Evolutionary conservation across 2,113 vertebrate genomes (phyloP).

Genomic region (Galemys pyrenaicus): DNA sequence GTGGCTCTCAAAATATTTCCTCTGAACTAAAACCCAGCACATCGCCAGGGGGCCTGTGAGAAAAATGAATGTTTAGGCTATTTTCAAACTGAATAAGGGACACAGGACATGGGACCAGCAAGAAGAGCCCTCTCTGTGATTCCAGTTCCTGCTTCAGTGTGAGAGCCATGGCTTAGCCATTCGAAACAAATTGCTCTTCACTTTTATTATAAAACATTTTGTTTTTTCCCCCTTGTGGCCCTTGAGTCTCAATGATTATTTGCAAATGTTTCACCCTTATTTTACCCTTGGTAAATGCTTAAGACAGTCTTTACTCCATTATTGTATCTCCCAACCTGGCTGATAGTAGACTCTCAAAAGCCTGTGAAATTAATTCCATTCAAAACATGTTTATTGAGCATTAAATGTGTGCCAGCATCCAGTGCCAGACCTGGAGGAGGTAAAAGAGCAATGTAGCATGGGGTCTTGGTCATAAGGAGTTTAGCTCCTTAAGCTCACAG

Average conservation of each 20-base stretch:
- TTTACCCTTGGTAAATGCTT: background rate
- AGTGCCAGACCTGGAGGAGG: background rate
- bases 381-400: background rate
- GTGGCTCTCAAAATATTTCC: background rate
- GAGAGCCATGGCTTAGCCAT: background rate
- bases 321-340: background rate
- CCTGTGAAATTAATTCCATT: conserved; percentile 10
- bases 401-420: background rate
- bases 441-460: background rate
- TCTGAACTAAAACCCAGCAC: background rate
- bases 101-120: background rate
- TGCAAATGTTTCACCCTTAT: background rate
- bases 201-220: background rate
- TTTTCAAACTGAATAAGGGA: background rate
- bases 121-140: background rate
- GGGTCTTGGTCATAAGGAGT: background rate
- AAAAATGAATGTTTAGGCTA: background rate
- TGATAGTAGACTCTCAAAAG: background rate
- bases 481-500: too few species aligned
- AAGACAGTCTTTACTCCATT: background rate
- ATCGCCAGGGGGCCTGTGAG: background rate
- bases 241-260: background rate
- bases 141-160: background rate
- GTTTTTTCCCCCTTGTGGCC: background rate
- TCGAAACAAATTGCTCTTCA: background rate